Conservation (phyloP, 2,797 vertebrate genomes). For the Allobates femoralis region DNA sequence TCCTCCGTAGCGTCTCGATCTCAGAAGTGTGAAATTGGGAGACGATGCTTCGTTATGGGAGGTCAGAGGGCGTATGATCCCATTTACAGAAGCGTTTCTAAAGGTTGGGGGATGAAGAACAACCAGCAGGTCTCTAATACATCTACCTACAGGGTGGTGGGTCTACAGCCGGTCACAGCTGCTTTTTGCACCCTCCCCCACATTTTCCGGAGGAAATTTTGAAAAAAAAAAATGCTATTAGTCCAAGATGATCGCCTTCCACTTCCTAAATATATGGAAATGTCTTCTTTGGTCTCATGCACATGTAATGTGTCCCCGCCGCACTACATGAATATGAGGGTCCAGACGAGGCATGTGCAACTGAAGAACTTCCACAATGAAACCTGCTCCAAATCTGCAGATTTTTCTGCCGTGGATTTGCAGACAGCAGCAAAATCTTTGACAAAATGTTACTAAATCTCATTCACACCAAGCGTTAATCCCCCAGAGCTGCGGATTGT, state of each 20-base stretch:
- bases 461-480: too few species aligned
- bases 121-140: conserved; percentile 17
- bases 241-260: background rate
- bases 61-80: conserved; percentile 40
- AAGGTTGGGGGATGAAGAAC: background rate
- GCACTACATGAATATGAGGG: background rate
- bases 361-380: too few species aligned
- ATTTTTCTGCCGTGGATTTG: too few species aligned
- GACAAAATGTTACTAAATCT: too few species aligned
- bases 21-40: conserved; percentile 53
- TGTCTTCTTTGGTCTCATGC: background rate
- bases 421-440: too few species aligned
- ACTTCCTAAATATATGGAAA: background rate
- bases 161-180: background rate
- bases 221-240: background rate
- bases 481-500: too few species aligned
- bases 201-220: background rate
- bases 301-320: too few species aligned
- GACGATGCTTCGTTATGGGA: background rate
- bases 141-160: background rate
- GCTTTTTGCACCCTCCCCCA: background rate
- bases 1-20: background rate
- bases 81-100: conserved; percentile 29
- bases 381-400: too few species aligned
- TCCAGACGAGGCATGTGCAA: too few species aligned